These are phyloP conservation scores for Varanus komodoensis DNA, from an alignment of 2,113 vertebrate species.

Conservation along the genomic window DNA sequence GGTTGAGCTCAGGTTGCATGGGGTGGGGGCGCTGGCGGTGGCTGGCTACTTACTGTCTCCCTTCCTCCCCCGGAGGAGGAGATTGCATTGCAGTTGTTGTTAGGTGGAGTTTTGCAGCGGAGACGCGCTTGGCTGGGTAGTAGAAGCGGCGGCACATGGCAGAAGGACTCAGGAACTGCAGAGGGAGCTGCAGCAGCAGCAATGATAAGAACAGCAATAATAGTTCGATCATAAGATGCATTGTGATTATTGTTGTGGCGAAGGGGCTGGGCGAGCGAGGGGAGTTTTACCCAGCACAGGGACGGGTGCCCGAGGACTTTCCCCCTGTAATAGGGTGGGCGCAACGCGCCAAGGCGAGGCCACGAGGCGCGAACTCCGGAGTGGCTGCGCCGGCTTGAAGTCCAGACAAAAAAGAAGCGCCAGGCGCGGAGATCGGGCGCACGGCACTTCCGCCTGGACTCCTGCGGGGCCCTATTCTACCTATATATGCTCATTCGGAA, in stretches of 20 bases:
- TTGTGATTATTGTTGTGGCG: neutral
- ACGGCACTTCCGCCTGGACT: neutral
- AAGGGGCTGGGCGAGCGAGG: slow-evolving; percentile 41
- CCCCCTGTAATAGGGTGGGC: neutral
- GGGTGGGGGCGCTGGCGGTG: neutral
- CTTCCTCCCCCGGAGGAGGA: slow-evolving; percentile 54
- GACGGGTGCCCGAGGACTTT: neutral
- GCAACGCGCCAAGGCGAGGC: neutral
- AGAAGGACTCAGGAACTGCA: slow-evolving; percentile 60
- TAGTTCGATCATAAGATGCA: too few species aligned
- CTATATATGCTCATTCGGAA: neutral
- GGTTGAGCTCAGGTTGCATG: slow-evolving; percentile 17
- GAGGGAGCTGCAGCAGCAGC: slow-evolving; percentile 49
- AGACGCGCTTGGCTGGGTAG: slow-evolving; percentile 75
- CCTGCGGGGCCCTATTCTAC: neutral
- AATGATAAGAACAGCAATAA: neutral
- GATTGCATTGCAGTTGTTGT: slow-evolving; percentile 58
- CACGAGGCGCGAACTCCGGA: neutral
- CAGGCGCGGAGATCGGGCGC: neutral
- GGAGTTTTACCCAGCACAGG: neutral
- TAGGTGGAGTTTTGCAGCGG: slow-evolving; percentile 74
- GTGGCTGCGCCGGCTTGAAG: neutral
- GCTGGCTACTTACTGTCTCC: slow-evolving; percentile 74
- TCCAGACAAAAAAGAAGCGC: neutral
- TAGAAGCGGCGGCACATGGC: slow-evolving; percentile 70